A percentile compares a stretch with the other conserved stretches of the same genome.
Conservation (phyloP, 2,888 invertebrate species). For the Periphyllus acericola region DNA sequence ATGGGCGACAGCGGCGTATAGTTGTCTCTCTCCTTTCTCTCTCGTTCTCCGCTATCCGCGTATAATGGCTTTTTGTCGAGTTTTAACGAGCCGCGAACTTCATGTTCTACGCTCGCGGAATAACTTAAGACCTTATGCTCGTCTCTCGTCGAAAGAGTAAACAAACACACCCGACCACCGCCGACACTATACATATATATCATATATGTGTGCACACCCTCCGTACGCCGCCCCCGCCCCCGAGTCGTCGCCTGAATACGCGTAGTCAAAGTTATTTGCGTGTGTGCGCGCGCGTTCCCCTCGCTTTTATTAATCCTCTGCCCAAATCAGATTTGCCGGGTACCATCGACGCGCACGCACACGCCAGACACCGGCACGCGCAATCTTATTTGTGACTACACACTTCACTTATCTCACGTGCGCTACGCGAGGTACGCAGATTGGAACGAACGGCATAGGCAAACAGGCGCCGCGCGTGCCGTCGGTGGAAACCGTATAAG, state of each 20-base stretch:
- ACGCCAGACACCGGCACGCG: background rate
- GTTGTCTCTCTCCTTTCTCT: no score
- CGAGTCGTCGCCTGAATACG: background rate
- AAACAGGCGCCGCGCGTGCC: background rate
- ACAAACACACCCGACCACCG: slow-evolving; percentile 13
- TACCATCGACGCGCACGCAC: background rate
- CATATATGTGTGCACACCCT: no score
- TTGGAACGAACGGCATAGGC: background rate
- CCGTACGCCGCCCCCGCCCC: background rate
- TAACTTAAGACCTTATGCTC: slow-evolving; percentile 48
- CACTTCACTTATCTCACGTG: slow-evolving; percentile 42
- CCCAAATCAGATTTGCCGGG: slow-evolving; percentile 39
- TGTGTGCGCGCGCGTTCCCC: background rate
- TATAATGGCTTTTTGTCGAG: slow-evolving; percentile 60
- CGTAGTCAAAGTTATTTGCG: slow-evolving; percentile 28
- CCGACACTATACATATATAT: background rate
- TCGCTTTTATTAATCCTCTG: slow-evolving; percentile 38
- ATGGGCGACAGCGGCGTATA: background rate
- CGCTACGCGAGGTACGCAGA: background rate
- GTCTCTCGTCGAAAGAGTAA: slow-evolving; percentile 32
- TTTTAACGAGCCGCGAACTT: slow-evolving; percentile 62
- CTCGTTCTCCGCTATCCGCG: background rate
- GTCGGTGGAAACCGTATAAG: background rate
- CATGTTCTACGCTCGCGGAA: slow-evolving; percentile 59
- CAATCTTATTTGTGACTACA: slow-evolving; percentile 29